Evolutionary conservation across 2,113 vertebrate species (phyloP), one percentile per base, ranked within the genome.

Genomic region (Ranitomeya imitator): DNA sequence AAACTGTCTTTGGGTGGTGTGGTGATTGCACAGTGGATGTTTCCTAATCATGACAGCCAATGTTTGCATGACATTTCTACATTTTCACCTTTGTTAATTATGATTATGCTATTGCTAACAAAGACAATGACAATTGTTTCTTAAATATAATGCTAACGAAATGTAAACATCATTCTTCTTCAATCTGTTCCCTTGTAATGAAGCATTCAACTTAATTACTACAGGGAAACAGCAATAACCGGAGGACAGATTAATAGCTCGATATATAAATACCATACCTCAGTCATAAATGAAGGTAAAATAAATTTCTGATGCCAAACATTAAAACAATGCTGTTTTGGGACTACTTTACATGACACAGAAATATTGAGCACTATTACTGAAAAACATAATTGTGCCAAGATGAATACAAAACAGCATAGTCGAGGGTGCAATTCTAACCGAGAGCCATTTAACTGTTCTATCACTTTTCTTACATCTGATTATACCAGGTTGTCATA

Each of bases 291-390:
- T 67, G 61, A 65, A 83, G 60, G 19, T 18, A 83, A 37, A 54
- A 45, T 51, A 52, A 52, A 67, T 65, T 83, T 67, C 81, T 83
- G 60, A 83, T 83, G 81, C 59, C 67, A 83, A 83, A 83, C 59
- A 83, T 83, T 61, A 61, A 67, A 54, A 67, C 16, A 13, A 83
- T 18, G 51, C 60, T 52, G 81, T 83, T 60, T 52, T 65, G 81
- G 81, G 81, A 83, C 67, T 67, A 83, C 81, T 67, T 83, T 83
- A 52, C 45, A 83, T 83, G 81, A 67, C 81, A 83, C 81, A 83
- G 81, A 83, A 83, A 65, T 65, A 83, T 83, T 51, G 61, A 81
- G n/a, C 11, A 59, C 15, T 61, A 81, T 59, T 61, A 81, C 13
- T 7, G 81, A 52, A 83, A 83, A 83, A 83, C 60, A 52, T 63